A percentile compares a stretch with the other conserved stretches of the same genome.
Conservation (phyloP, 2,113 vertebrate genomes). For the Pelodiscus sinensis region DNA sequence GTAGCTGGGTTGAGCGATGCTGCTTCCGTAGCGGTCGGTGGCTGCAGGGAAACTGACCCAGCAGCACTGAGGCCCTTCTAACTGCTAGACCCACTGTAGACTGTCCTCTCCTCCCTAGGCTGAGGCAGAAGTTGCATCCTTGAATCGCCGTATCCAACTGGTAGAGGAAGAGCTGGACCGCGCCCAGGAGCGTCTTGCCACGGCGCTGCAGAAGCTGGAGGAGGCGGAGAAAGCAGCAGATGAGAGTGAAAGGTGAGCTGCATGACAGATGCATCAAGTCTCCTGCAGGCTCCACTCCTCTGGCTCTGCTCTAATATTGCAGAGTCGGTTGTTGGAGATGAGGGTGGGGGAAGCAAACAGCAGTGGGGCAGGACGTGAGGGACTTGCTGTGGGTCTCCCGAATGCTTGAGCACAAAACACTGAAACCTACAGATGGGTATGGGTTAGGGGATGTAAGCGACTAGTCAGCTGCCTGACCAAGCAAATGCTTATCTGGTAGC, state of each 20-base stretch:
- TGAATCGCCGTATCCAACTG: slow-evolving; percentile 90
- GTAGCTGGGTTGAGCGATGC: no score
- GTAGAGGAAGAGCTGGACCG: slow-evolving; percentile 92
- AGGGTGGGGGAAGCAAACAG: not conserved
- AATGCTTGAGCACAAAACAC: not conserved
- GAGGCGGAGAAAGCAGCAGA: slow-evolving; percentile 92
- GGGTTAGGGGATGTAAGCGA: no score
- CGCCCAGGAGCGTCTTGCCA: slow-evolving; percentile 87
- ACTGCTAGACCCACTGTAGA: not conserved
- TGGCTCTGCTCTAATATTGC: not conserved
- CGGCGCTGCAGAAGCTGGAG: slow-evolving; percentile 89
- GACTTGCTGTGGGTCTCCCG: no score
- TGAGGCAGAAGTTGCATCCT: slow-evolving; percentile 87
- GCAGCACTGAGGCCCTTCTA: not conserved
- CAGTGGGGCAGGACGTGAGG: not conserved
- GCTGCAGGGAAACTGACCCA: not conserved
- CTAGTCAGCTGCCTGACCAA: no score
- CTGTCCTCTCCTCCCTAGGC: slow-evolving; percentile 76
- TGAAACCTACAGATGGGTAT: not conserved
- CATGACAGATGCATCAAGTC: not conserved
- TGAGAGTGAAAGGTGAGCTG: slow-evolving; percentile 92
- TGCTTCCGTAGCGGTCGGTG: not conserved
- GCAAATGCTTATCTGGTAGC: no score
- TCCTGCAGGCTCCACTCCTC: not conserved
- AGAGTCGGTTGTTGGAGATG: not conserved